These are phyloP conservation scores for Chionodraco myersi DNA, from an alignment of 2,113 vertebrate genomes.

Conservation along the genomic window DNA sequence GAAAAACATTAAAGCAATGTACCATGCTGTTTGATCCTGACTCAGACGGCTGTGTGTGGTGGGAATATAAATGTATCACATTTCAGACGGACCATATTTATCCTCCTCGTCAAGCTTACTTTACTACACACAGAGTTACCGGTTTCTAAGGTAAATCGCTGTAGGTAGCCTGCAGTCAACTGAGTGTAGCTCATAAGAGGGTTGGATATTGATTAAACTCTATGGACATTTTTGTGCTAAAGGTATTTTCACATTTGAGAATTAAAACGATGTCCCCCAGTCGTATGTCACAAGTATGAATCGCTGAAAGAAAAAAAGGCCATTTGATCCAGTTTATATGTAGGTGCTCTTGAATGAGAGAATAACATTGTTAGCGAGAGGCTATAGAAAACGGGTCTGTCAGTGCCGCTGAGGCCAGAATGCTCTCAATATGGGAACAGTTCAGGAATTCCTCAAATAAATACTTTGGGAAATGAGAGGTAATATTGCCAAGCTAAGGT, in stretches of 20 bases:
- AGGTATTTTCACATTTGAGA: background rate
- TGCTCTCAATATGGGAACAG: conserved; percentile 45
- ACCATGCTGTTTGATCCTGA: conserved; percentile 68
- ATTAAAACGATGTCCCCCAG: background rate
- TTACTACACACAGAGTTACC: background rate
- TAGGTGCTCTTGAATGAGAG: background rate
- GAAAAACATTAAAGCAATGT: conserved; percentile 60
- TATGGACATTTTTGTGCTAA: background rate
- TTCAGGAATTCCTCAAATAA: conserved; percentile 27
- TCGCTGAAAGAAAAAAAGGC: background rate
- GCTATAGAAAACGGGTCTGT: conserved; percentile 14
- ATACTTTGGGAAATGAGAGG: conserved; percentile 35
- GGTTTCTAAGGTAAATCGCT: conserved; percentile 9
- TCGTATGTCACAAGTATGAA: background rate
- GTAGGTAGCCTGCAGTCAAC: background rate
- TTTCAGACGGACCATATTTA: conserved; percentile 31
- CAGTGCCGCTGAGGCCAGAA: conserved; percentile 31
- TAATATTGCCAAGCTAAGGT: conserved; percentile 35
- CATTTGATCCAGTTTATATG: background rate
- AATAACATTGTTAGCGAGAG: conserved; percentile 8
- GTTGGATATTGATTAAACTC: background rate
- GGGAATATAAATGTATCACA: conserved; percentile 60
- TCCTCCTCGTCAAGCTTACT: conserved; percentile 28
- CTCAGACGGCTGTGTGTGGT: conserved; percentile 47
- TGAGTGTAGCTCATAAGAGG: background rate